phyloP scores from a whole-genome alignment of 2,888 invertebrate species.

The Hydropsyche betteni region DNA sequence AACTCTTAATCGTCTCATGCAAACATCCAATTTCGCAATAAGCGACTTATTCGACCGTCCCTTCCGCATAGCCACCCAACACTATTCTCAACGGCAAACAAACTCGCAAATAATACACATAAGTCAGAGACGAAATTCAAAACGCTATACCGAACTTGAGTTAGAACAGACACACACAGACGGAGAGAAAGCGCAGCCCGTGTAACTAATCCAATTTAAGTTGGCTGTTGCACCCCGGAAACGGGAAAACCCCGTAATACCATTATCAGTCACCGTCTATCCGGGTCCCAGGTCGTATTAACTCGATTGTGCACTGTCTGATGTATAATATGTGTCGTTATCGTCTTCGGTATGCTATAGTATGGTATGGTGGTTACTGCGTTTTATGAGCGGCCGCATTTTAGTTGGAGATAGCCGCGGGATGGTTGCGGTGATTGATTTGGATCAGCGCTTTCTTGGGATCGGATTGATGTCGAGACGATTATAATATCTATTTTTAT shows the following conservation, averaged over 20 bases:
- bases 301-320: conserved; percentile 23
- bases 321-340: background rate
- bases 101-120: too few relatives aligned
- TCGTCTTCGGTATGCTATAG: background rate
- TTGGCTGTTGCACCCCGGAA: conserved; percentile 39
- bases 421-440: too few relatives aligned
- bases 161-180: background rate
- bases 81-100: background rate
- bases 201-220: conserved; percentile 41
- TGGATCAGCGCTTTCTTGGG: too few relatives aligned
- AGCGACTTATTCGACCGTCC: too few relatives aligned
- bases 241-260: conserved; percentile 29
- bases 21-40: too few relatives aligned
- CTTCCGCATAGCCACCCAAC: too few relatives aligned
- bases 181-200: conserved; percentile 28
- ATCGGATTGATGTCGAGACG: too few relatives aligned
- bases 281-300: conserved; percentile 6
- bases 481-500: too few relatives aligned
- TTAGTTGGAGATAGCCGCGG: background rate
- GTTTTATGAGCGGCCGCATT: conserved; percentile 2
- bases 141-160: background rate
- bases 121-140: background rate
- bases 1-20: too few relatives aligned
- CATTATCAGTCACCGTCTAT: conserved; percentile 37
- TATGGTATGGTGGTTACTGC: background rate